Conservation (phyloP, 1,140 invertebrate genomes). For the Drosophila leontia region DNA sequence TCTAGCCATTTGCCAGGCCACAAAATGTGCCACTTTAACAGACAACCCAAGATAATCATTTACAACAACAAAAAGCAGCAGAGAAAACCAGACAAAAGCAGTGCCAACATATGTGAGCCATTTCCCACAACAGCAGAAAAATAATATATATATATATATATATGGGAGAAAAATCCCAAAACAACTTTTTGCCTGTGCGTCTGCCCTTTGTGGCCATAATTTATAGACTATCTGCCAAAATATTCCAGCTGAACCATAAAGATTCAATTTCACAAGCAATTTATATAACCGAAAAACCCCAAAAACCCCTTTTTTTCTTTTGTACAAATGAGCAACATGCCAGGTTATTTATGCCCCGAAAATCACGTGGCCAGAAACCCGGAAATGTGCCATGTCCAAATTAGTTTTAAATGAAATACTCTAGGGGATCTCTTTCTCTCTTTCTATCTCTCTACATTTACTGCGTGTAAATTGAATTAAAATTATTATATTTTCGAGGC, state of each 20-base stretch:
- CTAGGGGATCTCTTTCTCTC: background rate
- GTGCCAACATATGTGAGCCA: slow-evolving; percentile 46
- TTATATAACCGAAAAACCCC: slow-evolving; percentile 64
- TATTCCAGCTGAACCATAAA: slow-evolving; percentile 84
- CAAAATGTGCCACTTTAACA: slow-evolving; percentile 68
- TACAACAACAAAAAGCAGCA: slow-evolving; percentile 53
- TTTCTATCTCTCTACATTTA: background rate
- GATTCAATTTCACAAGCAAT: slow-evolving; percentile 84
- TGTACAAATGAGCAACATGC: slow-evolving; percentile 71
- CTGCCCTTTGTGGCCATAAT: slow-evolving; percentile 83
- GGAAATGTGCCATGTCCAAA: slow-evolving; percentile 43
- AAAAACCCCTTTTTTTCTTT: background rate
- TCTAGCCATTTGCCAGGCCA: slow-evolving; percentile 50
- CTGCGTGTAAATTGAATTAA: slow-evolving; percentile 73
- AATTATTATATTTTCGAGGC: slow-evolving; percentile 69
- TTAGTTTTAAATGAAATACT: slow-evolving; percentile 49
- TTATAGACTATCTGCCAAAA: slow-evolving; percentile 84
- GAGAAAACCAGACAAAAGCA: slow-evolving; percentile 23
- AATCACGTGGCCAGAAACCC: slow-evolving; percentile 42
- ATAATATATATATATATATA: slow-evolving; percentile 19
- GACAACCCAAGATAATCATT: slow-evolving; percentile 73
- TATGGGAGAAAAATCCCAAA: slow-evolving; percentile 36
- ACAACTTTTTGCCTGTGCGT: slow-evolving; percentile 64
- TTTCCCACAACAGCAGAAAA: slow-evolving; percentile 16
- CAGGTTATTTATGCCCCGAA: slow-evolving; percentile 69